A percentile compares a stretch with the other conserved stretches of the same genome.
Evolutionary conservation across 2,113 vertebrate species (phyloP).

Genomic region (Thryonomys swinderianus): DNA sequence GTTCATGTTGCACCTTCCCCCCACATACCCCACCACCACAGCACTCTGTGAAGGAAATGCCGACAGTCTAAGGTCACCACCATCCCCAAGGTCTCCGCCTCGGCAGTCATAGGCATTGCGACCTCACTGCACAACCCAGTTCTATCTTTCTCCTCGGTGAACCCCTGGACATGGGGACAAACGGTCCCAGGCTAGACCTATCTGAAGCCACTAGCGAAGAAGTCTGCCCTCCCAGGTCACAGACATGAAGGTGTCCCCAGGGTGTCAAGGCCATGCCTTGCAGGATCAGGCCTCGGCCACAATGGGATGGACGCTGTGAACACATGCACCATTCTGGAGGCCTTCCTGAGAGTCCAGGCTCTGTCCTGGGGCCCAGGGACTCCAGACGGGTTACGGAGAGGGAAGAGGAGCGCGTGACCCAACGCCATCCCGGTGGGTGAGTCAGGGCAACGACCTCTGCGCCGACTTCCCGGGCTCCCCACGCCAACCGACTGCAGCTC

Average conservation of each 20-base stretch:
- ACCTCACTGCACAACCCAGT: fast-evolving
- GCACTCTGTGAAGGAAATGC: background rate
- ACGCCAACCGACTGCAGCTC: background rate
- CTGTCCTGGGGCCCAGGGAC: too few relatives aligned
- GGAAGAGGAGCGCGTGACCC: background rate
- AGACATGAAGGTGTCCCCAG: background rate
- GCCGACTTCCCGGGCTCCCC: background rate
- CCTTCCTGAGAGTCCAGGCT: background rate
- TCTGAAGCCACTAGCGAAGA: background rate
- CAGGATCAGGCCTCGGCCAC: background rate
- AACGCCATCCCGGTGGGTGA: background rate
- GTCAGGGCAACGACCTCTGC: background rate
- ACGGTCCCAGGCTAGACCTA: background rate
- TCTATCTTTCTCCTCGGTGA: background rate
- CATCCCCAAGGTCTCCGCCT: background rate
- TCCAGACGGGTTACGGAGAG: background rate
- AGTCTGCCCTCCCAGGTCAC: background rate
- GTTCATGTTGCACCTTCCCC: background rate
- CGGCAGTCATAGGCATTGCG: fast-evolving
- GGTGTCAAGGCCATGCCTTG: background rate
- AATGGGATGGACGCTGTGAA: background rate
- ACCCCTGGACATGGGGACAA: background rate
- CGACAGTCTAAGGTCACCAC: background rate
- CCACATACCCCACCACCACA: background rate
- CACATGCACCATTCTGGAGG: background rate